Evolutionary conservation across 2,888 invertebrate species (phyloP), one percentile per base, ranked within the genome.

Genomic region (Hololepta plana): DNA sequence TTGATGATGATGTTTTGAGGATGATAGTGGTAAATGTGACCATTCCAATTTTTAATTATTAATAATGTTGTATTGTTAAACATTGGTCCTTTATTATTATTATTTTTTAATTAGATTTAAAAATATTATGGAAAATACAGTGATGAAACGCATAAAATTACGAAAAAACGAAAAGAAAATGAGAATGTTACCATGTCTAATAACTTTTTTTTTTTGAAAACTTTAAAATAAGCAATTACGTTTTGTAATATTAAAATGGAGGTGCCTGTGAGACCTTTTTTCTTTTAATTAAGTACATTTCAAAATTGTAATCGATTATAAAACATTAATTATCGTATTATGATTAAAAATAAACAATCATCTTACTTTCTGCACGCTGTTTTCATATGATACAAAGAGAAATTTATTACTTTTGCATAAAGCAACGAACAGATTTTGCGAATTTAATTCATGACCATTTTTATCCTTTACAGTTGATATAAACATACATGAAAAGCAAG

Each of bases 121-220:
- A 24, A 12, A 12, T 21, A 22, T 23, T 24, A 25, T 6, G 27
- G 21, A 27, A 27, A 14, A 20, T n/a, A n/a, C n/a, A n/a, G n/a
- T n/a, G n/a, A n/a, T n/a, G n/a, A 20, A 15, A 25, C 8, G 8
- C n/a, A 10, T 7, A 25, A 6, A 6, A 21, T n/a, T 21, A 11
- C n/a, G 12, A 14, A 9, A 11, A 13, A 29, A 21, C 15, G 20
- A 14, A 30, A 24, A 23, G 29, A 29, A 29, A 24, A 9, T 12
- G 11, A 25, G 9, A 41, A 43, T 49, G 50, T 50, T 50, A 51
- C 50, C 50, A 49, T 47, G 48, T 50, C 47, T 32, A 16, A 28
- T 35, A n/a, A n/a, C n/a, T n/a, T n/a, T n/a, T n/a, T n/a, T n/a
- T n/a, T n/a, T n/a, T n/a, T n/a, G n/a, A n/a, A n/a, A n/a, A n/a